Evolutionary conservation across 2,797 vertebrate species (phyloP).

Genomic region (Sitta carolinensis): DNA sequence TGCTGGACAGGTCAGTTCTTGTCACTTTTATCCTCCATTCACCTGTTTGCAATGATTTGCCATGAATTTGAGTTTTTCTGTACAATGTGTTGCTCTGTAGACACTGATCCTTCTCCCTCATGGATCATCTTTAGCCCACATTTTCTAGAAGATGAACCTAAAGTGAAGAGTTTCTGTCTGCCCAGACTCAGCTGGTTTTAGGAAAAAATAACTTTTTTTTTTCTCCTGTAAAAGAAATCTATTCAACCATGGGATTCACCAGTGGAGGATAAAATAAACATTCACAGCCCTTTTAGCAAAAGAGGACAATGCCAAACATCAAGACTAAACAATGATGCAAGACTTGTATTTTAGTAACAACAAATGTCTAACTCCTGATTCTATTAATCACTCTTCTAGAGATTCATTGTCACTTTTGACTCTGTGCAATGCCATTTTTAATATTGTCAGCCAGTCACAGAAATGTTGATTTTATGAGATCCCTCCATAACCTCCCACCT

Average conservation of each 20-base stretch:
- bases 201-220: background rate
- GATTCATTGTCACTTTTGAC: background rate
- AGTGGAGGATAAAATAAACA: background rate
- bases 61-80: background rate
- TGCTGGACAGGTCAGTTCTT: background rate
- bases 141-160: background rate
- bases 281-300: background rate
- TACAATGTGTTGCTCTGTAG: accelerated
- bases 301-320: background rate
- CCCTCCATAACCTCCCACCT: background rate
- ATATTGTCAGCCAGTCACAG: background rate
- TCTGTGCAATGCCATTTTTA: background rate
- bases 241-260: background rate
- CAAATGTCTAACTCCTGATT: background rate
- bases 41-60: background rate
- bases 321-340: background rate
- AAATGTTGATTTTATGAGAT: accelerated
- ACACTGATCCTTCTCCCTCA: background rate
- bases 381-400: background rate
- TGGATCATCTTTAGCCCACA: accelerated
- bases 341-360: background rate
- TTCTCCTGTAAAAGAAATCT: background rate
- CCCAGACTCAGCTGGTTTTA: background rate
- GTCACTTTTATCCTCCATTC: background rate
- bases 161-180: background rate